Base-by-base conservation (phyloP, 2,888 invertebrate species). In the Sympetrum striolatum region DNA sequence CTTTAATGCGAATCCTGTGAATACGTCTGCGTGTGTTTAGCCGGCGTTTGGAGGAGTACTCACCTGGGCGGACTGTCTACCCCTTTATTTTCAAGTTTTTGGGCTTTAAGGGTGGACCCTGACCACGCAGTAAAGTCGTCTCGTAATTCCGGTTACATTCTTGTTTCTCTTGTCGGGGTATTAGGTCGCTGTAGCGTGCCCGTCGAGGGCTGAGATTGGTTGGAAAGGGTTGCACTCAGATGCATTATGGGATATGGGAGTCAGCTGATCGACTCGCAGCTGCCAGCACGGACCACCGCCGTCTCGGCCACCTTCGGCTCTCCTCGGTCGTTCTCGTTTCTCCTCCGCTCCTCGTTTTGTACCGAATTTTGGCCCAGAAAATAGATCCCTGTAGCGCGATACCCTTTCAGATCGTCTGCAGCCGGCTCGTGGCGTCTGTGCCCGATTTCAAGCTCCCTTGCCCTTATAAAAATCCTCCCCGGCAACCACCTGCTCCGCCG, bases 261-360 rank as follows among this genome's bases (percentile, higher is more conserved):
- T 86, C 86, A 86, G 86, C 86, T 86, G 86, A 86, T 86, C 86
- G 86, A 86, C 60, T 86, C 86, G 37, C 86, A 86, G 86, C 86
- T 86, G 86, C 86, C 86, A 60, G 86, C 60, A 14, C 14, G 86
- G 64, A 86, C 60, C 73, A 73, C 37, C 12, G 31, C 2, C 37
- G 37, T 22, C 31, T 73, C 73, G 73, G 73, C 0, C 3, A 25
- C 12, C 73, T 14, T 73, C 73, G 73, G 31, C 73, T 73, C 25
- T 48, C 58, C 37, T 86, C 86, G 86, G 86, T 5, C 86, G 86
- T 37, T 39, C 86, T 86, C 86, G 86, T 86, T 86, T 86, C 64
- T 31, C 10, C n/a, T 64, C 58, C 37, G 8, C 86, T 86, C 60
- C 31, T 60, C 64, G 58, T 60, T n/a, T 82, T 64, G 86, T 86